phyloP scores from a whole-genome alignment of 2,113 vertebrate species.

The Indri indri region DNA sequence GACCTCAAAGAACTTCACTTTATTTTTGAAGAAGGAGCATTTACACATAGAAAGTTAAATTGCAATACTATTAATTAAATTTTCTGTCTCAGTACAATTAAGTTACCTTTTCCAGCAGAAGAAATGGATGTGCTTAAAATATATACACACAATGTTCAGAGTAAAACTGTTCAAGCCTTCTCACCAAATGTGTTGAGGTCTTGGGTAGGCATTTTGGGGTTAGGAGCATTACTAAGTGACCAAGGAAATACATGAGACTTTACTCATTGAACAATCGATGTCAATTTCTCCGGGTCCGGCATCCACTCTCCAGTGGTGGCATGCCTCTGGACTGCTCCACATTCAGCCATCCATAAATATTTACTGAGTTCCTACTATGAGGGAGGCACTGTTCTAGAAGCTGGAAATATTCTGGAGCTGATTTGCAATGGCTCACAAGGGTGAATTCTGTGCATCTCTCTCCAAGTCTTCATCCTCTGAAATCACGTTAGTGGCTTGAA shows the following conservation, averaged over 20 bases:
- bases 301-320: background rate
- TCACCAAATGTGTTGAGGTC: background rate
- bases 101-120: conserved; percentile 17
- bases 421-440: background rate
- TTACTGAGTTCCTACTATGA: background rate
- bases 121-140: background rate
- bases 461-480: background rate
- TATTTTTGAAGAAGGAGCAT: conserved; percentile 9
- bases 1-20: background rate
- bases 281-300: background rate
- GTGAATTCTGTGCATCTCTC: background rate
- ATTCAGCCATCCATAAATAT: background rate
- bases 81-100: conserved; percentile 20
- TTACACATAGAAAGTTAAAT: background rate
- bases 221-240: too few relatives aligned
- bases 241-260: background rate
- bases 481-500: background rate
- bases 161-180: background rate
- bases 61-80: conserved; percentile 9
- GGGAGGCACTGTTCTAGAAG: background rate
- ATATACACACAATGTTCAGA: background rate
- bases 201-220: too few relatives aligned
- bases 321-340: background rate
- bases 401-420: background rate
- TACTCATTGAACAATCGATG: too few relatives aligned